These are phyloP conservation scores for Rhabdomys pumilio DNA, from an alignment of 2,797 vertebrate genomes.

Conservation along the genomic window DNA sequence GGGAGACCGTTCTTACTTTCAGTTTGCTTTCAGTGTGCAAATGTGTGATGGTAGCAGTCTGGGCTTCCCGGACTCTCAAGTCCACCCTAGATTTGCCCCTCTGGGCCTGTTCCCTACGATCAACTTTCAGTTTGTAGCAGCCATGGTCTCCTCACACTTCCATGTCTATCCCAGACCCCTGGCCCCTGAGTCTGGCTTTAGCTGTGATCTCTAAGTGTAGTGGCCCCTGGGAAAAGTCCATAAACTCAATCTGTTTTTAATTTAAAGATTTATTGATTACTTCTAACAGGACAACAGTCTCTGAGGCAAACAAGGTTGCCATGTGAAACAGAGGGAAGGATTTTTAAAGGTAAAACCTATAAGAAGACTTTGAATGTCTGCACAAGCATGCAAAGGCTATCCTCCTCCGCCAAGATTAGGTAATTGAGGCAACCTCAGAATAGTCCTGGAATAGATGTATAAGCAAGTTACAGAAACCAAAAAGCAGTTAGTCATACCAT, in stretches of 20 bases:
- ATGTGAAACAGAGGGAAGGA: not conserved
- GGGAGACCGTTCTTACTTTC: not conserved
- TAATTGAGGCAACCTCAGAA: not conserved
- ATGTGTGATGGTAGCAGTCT: not conserved
- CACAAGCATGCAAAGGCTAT: not conserved
- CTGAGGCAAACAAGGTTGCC: not conserved
- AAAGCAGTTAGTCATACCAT: not conserved
- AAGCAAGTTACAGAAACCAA: not conserved
- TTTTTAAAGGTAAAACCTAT: not conserved
- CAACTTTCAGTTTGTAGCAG: not conserved
- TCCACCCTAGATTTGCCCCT: not conserved
- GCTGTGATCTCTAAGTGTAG: not conserved
- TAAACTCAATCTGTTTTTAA: not conserved
- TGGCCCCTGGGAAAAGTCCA: not conserved
- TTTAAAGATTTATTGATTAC: not conserved
- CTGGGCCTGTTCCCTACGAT: not conserved
- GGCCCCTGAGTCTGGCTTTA: not conserved
- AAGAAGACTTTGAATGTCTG: not conserved
- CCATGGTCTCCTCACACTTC: not conserved
- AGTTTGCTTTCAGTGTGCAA: not conserved
- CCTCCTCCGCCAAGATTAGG: not conserved
- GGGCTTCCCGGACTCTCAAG: not conserved
- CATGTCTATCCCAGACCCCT: not conserved
- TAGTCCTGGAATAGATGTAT: not conserved
- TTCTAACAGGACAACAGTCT: not conserved